Base-by-base conservation (phyloP, 2,888 invertebrate species). In the Agrilus biguttatus region DNA sequence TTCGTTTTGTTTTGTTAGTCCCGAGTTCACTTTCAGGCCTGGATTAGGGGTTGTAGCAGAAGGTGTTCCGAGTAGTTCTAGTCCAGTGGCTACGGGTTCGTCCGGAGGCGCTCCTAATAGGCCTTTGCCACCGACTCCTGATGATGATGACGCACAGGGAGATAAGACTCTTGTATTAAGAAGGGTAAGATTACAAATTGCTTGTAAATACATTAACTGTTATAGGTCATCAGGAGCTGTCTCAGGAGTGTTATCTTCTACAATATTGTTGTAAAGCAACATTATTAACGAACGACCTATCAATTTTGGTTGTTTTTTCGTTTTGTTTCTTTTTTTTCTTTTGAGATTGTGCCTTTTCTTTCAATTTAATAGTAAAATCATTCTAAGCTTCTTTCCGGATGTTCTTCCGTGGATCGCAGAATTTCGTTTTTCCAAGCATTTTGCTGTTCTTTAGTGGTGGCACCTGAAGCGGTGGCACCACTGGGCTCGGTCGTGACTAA, bases 71-170 rank as follows among this genome's bases (percentile, higher is more conserved):
- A 63, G 65, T 43, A 62, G 62, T 56, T 70, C 70, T 56, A 63
- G 62, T 64, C 61, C 66, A 8, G 62, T 62, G 40, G 60, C 65
- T n/a, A 60, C 65, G 1, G 58, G 60, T 42, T 67, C 71, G 52
- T 28, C 28, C 5, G 80, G 82, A 45, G 81, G 83, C 43, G 85
- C 90, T 54, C 92, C 92, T 47, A 92, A 91, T 63, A 77, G 92
- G 53, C 93, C 93, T 41, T 73, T 93, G 58, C 93, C 93, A 44
- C 93, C 93, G 40, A 93, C 93, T 41, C 93, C 93, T 35, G 92
- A 91, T 64, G 92, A 93, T 61, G 88, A 89, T 65, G 75, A 74
- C 57, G 71, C 72, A 48, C 68, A 68, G 56, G 82, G 84, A 44
- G 91, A 91, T 66, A 78, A 88, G 59, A 93, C 92, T 45, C 78